Conservation (phyloP, 1,140 invertebrate species). For the Panonychus citri region DNA sequence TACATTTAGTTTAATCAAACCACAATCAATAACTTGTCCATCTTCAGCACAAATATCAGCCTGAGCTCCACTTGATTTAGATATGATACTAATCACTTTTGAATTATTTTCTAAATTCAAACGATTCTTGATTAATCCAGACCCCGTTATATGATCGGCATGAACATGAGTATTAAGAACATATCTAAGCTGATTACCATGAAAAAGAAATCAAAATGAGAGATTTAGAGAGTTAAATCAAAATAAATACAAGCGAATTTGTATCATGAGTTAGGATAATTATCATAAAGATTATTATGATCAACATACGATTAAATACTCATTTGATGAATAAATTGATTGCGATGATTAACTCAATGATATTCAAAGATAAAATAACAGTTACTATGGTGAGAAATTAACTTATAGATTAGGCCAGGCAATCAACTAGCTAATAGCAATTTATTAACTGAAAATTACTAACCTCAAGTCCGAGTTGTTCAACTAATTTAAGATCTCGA, state of each 20-base stretch:
- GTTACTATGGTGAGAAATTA: no score
- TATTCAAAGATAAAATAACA: no score
- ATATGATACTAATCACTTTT: constrained; percentile 47
- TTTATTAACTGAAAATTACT: constrained; percentile 23
- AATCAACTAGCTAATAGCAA: no score
- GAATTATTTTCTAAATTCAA: constrained; percentile 19
- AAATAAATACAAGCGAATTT: no score
- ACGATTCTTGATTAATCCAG: constrained; percentile 55
- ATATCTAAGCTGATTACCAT: constrained; percentile 30
- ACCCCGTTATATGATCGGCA: constrained; percentile 95
- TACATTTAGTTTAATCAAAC: constrained; percentile 39
- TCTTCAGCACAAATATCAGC: constrained; percentile 58
- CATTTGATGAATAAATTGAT: no score
- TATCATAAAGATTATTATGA: no score
- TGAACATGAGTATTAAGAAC: constrained; percentile 88
- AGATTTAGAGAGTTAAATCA: no score
- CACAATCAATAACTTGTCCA: constrained; percentile 43
- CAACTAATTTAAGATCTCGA: constrained; percentile 48
- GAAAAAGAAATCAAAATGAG: constrained; percentile 12
- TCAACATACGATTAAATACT: no score
- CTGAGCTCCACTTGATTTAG: constrained; percentile 49
- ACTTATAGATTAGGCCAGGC: no score
- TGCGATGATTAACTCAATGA: no score
- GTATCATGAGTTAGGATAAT: no score
- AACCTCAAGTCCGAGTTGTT: constrained; percentile 58